Conservation (phyloP, 2,888 invertebrate genomes). For the Sacculina carcini region DNA sequence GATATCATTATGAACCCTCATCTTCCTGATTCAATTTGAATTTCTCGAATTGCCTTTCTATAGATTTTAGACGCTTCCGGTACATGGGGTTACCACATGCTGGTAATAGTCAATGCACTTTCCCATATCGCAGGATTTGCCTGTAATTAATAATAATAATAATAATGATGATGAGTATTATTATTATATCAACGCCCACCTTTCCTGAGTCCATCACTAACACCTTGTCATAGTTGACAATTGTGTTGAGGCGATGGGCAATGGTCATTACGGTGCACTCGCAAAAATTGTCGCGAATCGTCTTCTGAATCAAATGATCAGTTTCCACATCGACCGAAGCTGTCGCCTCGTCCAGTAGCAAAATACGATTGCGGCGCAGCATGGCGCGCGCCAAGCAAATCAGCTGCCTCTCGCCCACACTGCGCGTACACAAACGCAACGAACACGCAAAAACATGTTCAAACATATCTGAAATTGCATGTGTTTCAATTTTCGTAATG, state of each 20-base stretch:
- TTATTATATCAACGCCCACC: no score
- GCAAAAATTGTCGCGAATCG: conserved; percentile 59
- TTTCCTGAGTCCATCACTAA: conserved; percentile 17
- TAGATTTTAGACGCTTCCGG: no score
- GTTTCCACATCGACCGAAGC: conserved; percentile 27
- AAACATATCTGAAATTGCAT: background rate
- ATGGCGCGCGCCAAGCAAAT: conserved; percentile 17
- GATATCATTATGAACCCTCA: no score
- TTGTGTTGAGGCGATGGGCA: conserved; percentile 75
- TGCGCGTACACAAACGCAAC: background rate
- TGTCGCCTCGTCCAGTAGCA: conserved; percentile 28
- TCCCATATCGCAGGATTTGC: no score
- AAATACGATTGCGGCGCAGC: conserved; percentile 17
- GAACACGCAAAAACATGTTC: background rate
- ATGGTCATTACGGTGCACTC: conserved; percentile 71
- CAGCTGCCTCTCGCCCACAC: conserved; percentile 17
- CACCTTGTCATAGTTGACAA: conserved; percentile 47
- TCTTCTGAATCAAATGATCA: conserved; percentile 32
- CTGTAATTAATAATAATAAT: no score
- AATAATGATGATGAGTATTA: no score
- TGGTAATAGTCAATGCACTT: no score
- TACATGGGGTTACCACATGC: no score
- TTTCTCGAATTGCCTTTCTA: no score
- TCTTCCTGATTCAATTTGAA: no score
- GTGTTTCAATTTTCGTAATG: background rate